These are phyloP conservation scores for Anisognathus igniventris DNA, from an alignment of 2,797 vertebrate genomes.

Conservation along the genomic window DNA sequence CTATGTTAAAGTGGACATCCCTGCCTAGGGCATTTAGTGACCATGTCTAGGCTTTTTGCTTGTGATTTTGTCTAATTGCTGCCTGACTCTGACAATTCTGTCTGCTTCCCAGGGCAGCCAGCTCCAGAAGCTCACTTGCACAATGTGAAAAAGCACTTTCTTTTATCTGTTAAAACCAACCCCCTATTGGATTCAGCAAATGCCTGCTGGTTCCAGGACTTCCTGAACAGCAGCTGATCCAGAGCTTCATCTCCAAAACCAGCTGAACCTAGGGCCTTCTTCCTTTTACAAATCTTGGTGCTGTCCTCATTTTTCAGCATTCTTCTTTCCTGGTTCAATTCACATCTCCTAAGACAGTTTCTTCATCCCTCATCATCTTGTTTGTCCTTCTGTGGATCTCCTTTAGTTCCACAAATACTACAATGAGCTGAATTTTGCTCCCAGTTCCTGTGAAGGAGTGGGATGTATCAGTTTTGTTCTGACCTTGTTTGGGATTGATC, in stretches of 20 bases:
- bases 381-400: background rate
- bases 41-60: background rate
- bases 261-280: background rate
- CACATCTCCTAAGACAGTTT: background rate
- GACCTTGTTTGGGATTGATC: background rate
- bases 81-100: background rate
- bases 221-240: background rate
- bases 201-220: background rate
- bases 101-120: background rate
- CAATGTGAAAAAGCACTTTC: background rate
- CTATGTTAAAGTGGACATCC: background rate
- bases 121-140: background rate
- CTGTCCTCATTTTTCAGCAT: background rate
- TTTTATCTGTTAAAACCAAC: background rate
- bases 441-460: background rate
- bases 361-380: background rate
- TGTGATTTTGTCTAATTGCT: background rate
- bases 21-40: background rate
- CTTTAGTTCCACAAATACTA: background rate
- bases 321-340: background rate
- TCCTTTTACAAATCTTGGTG: background rate
- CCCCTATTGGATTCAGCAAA: background rate
- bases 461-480: background rate
- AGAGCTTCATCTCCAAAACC: background rate
- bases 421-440: background rate